Percentiles rank a stretch among this genome's conserved stretches.
phyloP scores from a whole-genome alignment of 2,113 vertebrate species.

The Alligator sinensis region DNA sequence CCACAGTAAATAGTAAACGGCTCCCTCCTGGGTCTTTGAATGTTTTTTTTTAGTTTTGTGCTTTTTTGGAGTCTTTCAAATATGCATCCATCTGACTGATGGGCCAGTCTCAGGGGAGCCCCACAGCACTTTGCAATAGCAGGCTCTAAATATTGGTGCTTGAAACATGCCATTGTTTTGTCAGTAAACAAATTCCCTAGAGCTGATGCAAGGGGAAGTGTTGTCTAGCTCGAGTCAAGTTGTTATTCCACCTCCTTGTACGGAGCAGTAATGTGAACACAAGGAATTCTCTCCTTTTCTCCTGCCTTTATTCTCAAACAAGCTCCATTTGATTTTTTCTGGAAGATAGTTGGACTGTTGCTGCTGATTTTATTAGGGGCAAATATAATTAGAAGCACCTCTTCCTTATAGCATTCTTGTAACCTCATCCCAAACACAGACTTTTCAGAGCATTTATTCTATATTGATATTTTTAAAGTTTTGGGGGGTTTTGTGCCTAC shows the following conservation, averaged over 20 bases:
- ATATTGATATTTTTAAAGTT: too few relatives aligned
- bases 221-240: background rate
- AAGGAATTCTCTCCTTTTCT: background rate
- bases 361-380: rapidly evolving
- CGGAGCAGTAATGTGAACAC: background rate
- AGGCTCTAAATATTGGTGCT: background rate
- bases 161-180: background rate
- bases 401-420: background rate
- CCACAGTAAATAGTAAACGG: background rate
- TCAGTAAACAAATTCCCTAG: background rate
- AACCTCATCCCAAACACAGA: background rate
- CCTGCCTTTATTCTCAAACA: background rate
- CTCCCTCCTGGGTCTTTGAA: background rate
- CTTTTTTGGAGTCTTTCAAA: background rate
- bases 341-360: background rate
- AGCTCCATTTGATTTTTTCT: background rate
- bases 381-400: background rate
- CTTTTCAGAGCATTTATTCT: background rate
- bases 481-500: too few relatives aligned
- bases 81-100: background rate
- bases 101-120: rapidly evolving
- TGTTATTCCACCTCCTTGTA: background rate
- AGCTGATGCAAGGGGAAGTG: background rate
- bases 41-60: background rate
- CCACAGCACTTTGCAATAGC: background rate